Percentiles rank a stretch among this genome's conserved stretches.
Evolutionary conservation across 2,797 vertebrate species (phyloP).

Genomic region (Danio tinwini): DNA sequence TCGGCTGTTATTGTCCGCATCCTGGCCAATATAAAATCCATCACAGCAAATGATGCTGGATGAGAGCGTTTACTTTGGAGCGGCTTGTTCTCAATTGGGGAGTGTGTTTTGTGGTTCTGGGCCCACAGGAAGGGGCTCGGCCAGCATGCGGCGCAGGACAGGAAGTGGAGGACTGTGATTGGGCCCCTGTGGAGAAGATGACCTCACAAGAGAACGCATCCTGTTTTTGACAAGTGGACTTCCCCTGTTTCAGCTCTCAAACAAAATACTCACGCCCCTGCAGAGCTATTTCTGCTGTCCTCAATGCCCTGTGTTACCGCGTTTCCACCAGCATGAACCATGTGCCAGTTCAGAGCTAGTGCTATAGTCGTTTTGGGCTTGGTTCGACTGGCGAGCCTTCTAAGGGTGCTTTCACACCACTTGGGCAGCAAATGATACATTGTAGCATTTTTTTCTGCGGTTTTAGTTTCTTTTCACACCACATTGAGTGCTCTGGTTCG

Average conservation of each 20-base stretch:
- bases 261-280: slow-evolving; percentile 58
- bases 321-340: too few relatives aligned
- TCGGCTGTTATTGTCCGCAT: slow-evolving; percentile 36
- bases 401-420: too few relatives aligned
- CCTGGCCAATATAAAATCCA: slow-evolving; percentile 40
- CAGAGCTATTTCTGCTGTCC: slow-evolving; percentile 49
- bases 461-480: too few relatives aligned
- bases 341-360: too few relatives aligned
- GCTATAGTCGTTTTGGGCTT: too few relatives aligned
- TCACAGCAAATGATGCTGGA: slow-evolving; percentile 41
- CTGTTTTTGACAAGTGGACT: slow-evolving; percentile 81
- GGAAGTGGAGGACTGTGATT: slow-evolving; percentile 74
- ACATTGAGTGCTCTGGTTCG: too few relatives aligned
- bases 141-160: slow-evolving; percentile 64
- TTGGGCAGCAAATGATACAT: too few relatives aligned
- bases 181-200: slow-evolving; percentile 70
- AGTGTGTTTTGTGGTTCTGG: slow-evolving; percentile 53
- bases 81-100: slow-evolving; percentile 21
- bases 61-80: slow-evolving; percentile 48
- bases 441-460: too few relatives aligned
- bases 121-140: slow-evolving; percentile 71
- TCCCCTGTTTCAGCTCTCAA: slow-evolving; percentile 71
- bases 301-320: background rate
- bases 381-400: too few relatives aligned
- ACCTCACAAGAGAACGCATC: slow-evolving; percentile 74